Evolutionary conservation across 2,113 vertebrate genomes (phyloP).

Genomic region (Rissa tridactyla): DNA sequence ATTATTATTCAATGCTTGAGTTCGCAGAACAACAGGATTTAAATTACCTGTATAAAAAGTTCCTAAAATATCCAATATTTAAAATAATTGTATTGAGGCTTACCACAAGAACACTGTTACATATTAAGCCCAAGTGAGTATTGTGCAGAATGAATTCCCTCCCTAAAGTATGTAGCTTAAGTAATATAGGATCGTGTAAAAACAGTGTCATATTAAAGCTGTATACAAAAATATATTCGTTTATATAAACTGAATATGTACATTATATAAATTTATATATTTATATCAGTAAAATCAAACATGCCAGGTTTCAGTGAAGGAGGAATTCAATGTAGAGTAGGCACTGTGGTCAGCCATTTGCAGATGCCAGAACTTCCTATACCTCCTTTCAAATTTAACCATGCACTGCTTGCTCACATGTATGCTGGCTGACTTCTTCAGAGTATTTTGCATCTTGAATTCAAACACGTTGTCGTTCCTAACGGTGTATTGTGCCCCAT

Average conservation of each 20-base stretch:
- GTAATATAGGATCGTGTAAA: neutral
- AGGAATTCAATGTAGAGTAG: neutral
- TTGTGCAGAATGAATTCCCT: neutral
- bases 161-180: neutral
- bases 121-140: neutral
- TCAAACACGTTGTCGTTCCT: neutral
- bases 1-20: neutral
- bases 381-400: neutral
- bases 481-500: rapidly evolving
- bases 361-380: neutral
- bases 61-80: neutral
- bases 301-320: neutral
- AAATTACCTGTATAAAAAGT: neutral
- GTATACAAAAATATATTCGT: neutral
- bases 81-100: neutral
- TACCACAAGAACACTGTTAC: neutral
- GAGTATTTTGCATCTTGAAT: neutral
- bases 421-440: neutral
- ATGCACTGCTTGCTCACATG: neutral
- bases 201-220: neutral
- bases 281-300: neutral
- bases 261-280: neutral
- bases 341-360: neutral
- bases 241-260: neutral
- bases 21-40: neutral